Percentiles rank a stretch among this genome's conserved stretches.
Evolutionary conservation across 2,113 vertebrate species (phyloP).

Genomic region (Tichodroma muraria): DNA sequence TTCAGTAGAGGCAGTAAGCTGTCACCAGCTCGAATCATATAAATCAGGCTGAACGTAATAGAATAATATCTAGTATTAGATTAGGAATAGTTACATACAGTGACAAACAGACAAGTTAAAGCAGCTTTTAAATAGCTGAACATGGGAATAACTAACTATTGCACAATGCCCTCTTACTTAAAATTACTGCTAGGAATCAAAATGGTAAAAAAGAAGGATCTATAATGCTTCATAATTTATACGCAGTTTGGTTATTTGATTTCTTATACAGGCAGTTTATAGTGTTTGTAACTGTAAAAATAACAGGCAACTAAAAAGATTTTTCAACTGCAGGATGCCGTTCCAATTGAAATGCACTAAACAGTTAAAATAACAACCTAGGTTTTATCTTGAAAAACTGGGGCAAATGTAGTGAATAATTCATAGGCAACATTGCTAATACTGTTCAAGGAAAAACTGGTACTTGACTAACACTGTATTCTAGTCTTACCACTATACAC

Average conservation of each 20-base stretch:
- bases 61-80: conserved; percentile 75
- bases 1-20: conserved; percentile 72
- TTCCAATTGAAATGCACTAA: conserved; percentile 59
- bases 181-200: conserved; percentile 74
- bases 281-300: conserved; percentile 69
- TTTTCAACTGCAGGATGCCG: conserved; percentile 57
- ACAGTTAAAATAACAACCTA: conserved; percentile 53
- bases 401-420: conserved; percentile 55
- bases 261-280: conserved; percentile 75
- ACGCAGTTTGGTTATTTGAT: conserved; percentile 72
- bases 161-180: conserved; percentile 80
- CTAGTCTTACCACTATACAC: conserved; percentile 52
- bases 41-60: conserved; percentile 69
- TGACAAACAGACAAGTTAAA: conserved; percentile 77
- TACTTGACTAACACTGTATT: conserved; percentile 50
- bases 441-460: conserved; percentile 39
- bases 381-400: not conserved
- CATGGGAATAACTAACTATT: conserved; percentile 78
- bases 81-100: conserved; percentile 76
- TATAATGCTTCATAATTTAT: conserved; percentile 70
- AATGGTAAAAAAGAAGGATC: conserved; percentile 52
- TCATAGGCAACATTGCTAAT: conserved; percentile 40
- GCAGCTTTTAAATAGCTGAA: conserved; percentile 78
- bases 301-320: conserved; percentile 37
- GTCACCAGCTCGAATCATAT: conserved; percentile 66